Conservation (phyloP, 2,888 invertebrate genomes). For the Cataglyphis livida region DNA sequence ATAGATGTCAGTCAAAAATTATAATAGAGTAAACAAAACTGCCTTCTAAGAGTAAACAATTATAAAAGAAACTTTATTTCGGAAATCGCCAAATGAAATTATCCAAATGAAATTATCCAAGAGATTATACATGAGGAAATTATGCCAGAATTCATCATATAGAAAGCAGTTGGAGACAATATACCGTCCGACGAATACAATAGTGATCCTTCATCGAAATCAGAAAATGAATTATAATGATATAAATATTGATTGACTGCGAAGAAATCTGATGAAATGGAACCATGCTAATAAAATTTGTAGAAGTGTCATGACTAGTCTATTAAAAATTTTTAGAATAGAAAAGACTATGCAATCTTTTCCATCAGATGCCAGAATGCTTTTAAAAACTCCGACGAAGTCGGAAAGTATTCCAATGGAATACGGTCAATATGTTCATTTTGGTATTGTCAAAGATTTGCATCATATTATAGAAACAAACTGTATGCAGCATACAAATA, state of each 20-base stretch:
- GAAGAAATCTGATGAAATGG: background rate
- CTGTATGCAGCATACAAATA: background rate
- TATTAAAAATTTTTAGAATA: background rate
- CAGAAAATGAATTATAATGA: background rate
- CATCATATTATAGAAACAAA: background rate
- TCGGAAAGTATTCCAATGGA: background rate
- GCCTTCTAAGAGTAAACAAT: background rate
- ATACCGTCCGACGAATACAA: background rate
- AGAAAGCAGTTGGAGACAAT: background rate
- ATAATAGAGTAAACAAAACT: background rate
- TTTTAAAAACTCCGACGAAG: background rate
- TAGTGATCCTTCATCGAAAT: background rate
- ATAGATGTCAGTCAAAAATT: background rate
- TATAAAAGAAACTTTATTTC: background rate
- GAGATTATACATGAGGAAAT: no score
- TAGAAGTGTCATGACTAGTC: background rate
- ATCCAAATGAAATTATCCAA: background rate
- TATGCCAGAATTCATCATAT: no score
- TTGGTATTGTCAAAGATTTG: background rate
- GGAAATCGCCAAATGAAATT: conserved; percentile 1
- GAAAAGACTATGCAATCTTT: background rate
- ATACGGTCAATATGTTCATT: background rate
- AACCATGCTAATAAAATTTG: background rate
- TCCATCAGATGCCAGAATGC: background rate
- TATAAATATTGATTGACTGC: conserved; percentile 4